Percentiles rank a stretch among this genome's conserved stretches.
These are phyloP conservation scores for Pollicipes pollicipes DNA, from an alignment of 1,140 invertebrate species.

Conservation along the genomic window DNA sequence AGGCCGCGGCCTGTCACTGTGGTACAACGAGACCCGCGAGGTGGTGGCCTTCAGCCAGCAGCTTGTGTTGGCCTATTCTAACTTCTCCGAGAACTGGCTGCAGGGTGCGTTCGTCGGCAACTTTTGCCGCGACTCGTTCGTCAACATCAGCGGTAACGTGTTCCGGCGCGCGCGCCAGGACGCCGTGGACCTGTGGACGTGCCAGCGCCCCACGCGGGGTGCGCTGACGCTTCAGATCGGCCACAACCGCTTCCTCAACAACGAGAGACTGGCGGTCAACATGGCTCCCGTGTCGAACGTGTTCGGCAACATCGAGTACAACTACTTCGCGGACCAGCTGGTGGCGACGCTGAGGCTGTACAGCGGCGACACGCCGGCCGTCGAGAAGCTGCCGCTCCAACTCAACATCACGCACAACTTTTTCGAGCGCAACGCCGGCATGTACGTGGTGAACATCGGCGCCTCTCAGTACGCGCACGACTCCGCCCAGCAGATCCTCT, in stretches of 20 bases:
- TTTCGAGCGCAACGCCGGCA: slow-evolving; percentile 68
- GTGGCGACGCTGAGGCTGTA: slow-evolving; percentile 74
- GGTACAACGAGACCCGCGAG: slow-evolving; percentile 51
- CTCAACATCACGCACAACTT: slow-evolving; percentile 71
- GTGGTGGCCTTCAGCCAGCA: slow-evolving; percentile 62
- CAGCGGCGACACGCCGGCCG: slow-evolving; percentile 54
- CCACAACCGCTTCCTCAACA: slow-evolving; percentile 62
- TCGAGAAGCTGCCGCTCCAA: slow-evolving; percentile 44
- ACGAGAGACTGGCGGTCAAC: slow-evolving; percentile 54
- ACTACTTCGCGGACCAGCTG: slow-evolving; percentile 61
- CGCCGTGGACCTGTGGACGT: slow-evolving; percentile 56
- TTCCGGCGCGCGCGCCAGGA: slow-evolving; percentile 56
- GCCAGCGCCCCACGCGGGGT: slow-evolving; percentile 22
- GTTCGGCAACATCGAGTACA: slow-evolving; percentile 59
- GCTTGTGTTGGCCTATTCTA: slow-evolving; percentile 67
- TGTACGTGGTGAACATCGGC: slow-evolving; percentile 65
- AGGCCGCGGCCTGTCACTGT: slow-evolving; percentile 63
- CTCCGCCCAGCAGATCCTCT: slow-evolving; percentile 49
- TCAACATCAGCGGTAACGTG: slow-evolving; percentile 74
- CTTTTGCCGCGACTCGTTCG: slow-evolving; percentile 36
- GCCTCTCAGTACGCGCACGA: slow-evolving; percentile 24
- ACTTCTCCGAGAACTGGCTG: slow-evolving; percentile 63
- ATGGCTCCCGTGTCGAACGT: slow-evolving; percentile 71
- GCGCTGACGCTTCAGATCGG: slow-evolving; percentile 46
- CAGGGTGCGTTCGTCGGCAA: slow-evolving; percentile 53